These are phyloP conservation scores for Alcis repandata DNA, from an alignment of 2,888 invertebrate genomes.

Conservation along the genomic window DNA sequence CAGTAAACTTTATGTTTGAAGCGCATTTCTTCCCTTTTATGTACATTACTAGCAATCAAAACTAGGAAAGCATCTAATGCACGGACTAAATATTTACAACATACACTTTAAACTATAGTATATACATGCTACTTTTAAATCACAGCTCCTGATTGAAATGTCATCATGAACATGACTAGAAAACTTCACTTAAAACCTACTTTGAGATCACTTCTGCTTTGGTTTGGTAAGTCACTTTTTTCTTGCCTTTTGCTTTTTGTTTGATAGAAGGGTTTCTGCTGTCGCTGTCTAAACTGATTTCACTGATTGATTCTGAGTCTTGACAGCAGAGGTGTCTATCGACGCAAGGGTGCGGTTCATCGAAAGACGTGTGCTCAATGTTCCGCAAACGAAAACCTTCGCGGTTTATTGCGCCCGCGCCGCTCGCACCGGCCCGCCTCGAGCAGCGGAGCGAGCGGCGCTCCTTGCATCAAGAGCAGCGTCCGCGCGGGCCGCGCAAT, in stretches of 20 bases:
- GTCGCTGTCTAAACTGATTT: conserved; percentile 78
- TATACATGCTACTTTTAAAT: conserved; percentile 76
- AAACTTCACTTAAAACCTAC: conserved; percentile 36
- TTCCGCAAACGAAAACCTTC: conserved; percentile 70
- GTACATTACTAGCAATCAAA: background rate
- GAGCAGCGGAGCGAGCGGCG: conserved; percentile 71
- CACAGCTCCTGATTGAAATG: conserved; percentile 82
- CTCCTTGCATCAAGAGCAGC: conserved; percentile 79
- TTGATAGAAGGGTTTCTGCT: conserved; percentile 75
- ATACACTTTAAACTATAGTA: conserved; percentile 47
- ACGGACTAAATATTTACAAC: conserved; percentile 38
- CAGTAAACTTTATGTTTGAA: conserved; percentile 50
- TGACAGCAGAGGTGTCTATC: conserved; percentile 70
- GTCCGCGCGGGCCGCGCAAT: conserved; percentile 69
- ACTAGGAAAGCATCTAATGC: conserved; percentile 48
- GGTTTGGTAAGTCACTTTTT: conserved; percentile 78
- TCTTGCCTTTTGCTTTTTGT: conserved; percentile 62
- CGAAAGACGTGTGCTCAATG: conserved; percentile 68
- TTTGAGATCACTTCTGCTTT: conserved; percentile 69
- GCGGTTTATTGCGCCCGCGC: conserved; percentile 58
- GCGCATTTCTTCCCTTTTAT: conserved; percentile 67
- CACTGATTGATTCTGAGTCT: conserved; percentile 78
- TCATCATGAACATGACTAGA: conserved; percentile 55
- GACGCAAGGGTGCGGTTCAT: conserved; percentile 72
- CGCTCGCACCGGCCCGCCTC: conserved; percentile 56